Conservation (phyloP, 1,140 invertebrate species). For the Nixonia krombeini region DNA sequence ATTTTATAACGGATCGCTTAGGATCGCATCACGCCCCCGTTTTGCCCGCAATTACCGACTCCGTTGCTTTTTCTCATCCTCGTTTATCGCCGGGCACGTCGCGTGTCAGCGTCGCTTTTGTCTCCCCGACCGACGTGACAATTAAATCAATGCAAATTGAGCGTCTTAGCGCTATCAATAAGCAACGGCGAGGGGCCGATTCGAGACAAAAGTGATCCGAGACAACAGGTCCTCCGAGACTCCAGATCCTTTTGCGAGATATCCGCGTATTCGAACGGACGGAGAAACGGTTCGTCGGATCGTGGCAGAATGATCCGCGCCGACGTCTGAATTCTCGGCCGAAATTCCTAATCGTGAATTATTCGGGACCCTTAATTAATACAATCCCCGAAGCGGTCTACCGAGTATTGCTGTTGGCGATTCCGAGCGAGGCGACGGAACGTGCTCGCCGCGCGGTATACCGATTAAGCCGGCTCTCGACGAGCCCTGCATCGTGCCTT, state of each 20-base stretch:
- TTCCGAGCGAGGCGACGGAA: slow-evolving; percentile 22
- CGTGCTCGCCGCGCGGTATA: slow-evolving; percentile 50
- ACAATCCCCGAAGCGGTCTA: no score
- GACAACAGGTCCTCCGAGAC: no score
- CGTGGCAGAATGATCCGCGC: no score
- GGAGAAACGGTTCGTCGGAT: no score
- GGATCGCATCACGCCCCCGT: slow-evolving; percentile 55
- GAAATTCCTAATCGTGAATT: not conserved
- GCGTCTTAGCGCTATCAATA: no score
- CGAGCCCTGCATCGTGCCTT: slow-evolving; percentile 12
- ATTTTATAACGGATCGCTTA: slow-evolving; percentile 55
- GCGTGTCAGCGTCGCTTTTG: slow-evolving; percentile 38
- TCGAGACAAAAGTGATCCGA: no score
- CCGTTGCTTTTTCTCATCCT: slow-evolving; percentile 16
- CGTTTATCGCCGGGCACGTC: slow-evolving; percentile 14
- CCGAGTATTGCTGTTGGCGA: no score
- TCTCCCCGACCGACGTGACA: slow-evolving; percentile 15
- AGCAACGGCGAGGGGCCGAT: no score
- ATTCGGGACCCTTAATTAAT: no score
- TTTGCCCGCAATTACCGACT: slow-evolving; percentile 46
- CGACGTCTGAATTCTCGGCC: no score
- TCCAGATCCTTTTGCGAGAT: no score
- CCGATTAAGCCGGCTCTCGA: slow-evolving; percentile 54
- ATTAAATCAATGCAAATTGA: slow-evolving; percentile 9
- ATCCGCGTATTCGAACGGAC: no score